Evolutionary conservation across 2,888 invertebrate genomes (phyloP), one percentile per base, ranked within the genome.

Genomic region (Scaeva pyrastri): DNA sequence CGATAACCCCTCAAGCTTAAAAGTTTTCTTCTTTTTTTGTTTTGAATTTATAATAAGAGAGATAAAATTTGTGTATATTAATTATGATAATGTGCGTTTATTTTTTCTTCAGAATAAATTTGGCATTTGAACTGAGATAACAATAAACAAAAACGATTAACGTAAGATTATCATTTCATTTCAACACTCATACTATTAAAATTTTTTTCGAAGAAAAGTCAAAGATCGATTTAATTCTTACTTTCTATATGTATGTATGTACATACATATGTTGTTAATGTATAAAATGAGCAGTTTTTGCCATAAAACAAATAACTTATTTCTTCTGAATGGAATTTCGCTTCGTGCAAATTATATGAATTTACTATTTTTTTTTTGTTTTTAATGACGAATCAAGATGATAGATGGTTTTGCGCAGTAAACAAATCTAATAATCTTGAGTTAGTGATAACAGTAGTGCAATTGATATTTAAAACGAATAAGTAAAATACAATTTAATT

Each of bases 141-240:
- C 39, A 71, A 58, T 48, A 58, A 81, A 76, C 12, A 60, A 36
- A 26, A 50, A 41, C 45, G 60, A 76, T 45, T 36, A 72, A 0
- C 8, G 23, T 11, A 3, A 23, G 26, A 41, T 41, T 4, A 43
- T 41, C 43, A 26, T 62, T 3, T 8, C 1, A 60, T 23, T 26
- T 16, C 19, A 19, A 16, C 5, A 56, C 36, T 26, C 2, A 7
- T 1, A 56, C 21, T 14, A 31, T 52, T 7, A 12, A 19, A 39
- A 41, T 45, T 45, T 58, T 21, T 66, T 45, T 11, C 2, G 48
- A 14, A 74, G 14, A 48, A 56, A 71, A 26, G 81, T 64, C 76
- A 81, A 76, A 76, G 48, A 72, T 76, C 50, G 58, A 41, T n/a
- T 45, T 72, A 64, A 72, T 77, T 21, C 41, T 12, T 16, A 11